phyloP scores from a whole-genome alignment of 2,888 invertebrate species.

The Dicycla oo region DNA sequence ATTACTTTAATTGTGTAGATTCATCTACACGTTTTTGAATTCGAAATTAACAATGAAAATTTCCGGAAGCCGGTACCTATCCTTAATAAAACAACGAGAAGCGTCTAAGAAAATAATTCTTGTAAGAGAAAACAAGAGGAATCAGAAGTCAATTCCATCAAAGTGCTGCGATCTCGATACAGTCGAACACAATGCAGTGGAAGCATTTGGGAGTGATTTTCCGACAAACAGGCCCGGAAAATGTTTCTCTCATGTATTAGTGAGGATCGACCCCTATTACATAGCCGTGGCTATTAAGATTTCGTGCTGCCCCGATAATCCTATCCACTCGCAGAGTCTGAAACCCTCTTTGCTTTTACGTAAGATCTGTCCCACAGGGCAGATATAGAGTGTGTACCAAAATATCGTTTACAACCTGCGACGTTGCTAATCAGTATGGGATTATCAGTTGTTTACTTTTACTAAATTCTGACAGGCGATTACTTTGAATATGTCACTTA shows the following conservation, averaged over 20 bases:
- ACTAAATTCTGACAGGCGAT: not conserved
- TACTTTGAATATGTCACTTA: not conserved
- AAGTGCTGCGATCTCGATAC: constrained; percentile 46
- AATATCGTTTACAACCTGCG: constrained; percentile 58
- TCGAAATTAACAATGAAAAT: not conserved
- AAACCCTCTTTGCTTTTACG: constrained; percentile 66
- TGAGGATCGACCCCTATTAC: constrained; percentile 63
- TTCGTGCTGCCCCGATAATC: constrained; percentile 65
- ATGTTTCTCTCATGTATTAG: constrained; percentile 63
- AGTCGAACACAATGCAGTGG: constrained; percentile 42
- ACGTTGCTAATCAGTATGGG: constrained; percentile 55
- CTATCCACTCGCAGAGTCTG: constrained; percentile 63
- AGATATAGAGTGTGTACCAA: constrained; percentile 61
- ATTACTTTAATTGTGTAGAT: not conserved
- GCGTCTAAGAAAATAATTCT: not conserved
- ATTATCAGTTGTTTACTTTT: constrained; percentile 42
- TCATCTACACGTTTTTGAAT: not conserved
- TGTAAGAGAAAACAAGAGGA: constrained; percentile 12
- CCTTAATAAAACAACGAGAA: not conserved
- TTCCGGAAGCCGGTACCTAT: too few relatives aligned
- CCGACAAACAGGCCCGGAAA: constrained; percentile 52
- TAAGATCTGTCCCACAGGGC: constrained; percentile 63
- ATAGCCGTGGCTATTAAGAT: constrained; percentile 67
- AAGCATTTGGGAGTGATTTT: constrained; percentile 58
- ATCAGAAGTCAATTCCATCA: constrained; percentile 48